Evolutionary conservation across 2,113 vertebrate genomes (phyloP).

Genomic region (Sprattus sprattus): DNA sequence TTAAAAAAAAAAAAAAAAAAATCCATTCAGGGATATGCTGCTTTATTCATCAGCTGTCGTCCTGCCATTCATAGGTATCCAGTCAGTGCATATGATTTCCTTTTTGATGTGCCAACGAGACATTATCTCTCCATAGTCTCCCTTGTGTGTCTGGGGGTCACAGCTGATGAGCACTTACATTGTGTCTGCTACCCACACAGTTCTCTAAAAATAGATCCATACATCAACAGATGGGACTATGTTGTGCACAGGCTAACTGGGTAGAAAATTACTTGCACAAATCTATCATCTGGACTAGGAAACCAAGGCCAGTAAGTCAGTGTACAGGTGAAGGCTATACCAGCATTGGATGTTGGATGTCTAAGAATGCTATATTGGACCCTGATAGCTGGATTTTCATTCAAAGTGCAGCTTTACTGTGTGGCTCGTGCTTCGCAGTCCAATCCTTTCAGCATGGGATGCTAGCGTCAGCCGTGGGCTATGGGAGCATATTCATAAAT

Average conservation of each 20-base stretch:
- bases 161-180: constrained; percentile 30
- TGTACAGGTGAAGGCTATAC: too few relatives aligned
- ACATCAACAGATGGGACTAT: constrained; percentile 22
- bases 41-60: not conserved
- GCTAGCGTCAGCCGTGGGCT: not conserved
- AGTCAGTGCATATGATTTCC: not conserved
- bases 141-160: constrained; percentile 17
- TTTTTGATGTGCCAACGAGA: not conserved
- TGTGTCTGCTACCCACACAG: constrained; percentile 31
- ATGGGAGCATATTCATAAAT: constrained; percentile 31
- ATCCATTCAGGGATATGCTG: not conserved
- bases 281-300: constrained; percentile 16
- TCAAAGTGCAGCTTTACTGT: not conserved
- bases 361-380: not conserved
- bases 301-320: not conserved
- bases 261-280: constrained; percentile 28
- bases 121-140: not conserved
- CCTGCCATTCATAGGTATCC: not conserved
- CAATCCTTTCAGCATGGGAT: not conserved
- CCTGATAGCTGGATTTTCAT: not conserved
- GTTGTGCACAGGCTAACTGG: constrained; percentile 6
- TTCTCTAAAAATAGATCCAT: constrained; percentile 36
- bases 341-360: not conserved
- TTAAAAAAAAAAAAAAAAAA: too few relatives aligned
- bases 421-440: not conserved